Base-by-base conservation (phyloP, 2,113 vertebrate species). In the Stigmatopora argus region DNA sequence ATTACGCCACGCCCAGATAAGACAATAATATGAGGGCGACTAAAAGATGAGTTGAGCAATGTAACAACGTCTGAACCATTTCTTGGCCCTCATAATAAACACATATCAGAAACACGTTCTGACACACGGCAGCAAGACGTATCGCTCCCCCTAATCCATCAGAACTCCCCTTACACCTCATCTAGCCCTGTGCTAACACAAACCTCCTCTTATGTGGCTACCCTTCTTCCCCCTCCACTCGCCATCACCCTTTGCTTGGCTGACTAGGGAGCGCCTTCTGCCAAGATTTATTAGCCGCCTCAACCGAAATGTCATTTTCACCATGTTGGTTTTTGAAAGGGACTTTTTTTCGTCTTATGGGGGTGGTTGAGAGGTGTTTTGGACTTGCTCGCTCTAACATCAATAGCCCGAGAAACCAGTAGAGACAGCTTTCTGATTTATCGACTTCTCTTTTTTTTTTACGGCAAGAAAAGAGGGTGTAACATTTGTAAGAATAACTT, bases 271-370 rank as follows among this genome's bases (percentile, higher is more conserved):
- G 75, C 77, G 84, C 75, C 71, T 73, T 80, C 38, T 69, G 83
- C 84, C 78, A 71, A 79, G 82, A 90, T 88, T 89, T 90, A 90
- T 89, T 88, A 74, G 76, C 72, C 78, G 77, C 78, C 75, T 85
- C 66, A 77, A 86, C 85, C 84, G 70, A 85, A 82, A 86, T 86
- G 86, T 83, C 75, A 89, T 88, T 86, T 88, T 88, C 84, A 89
- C 83, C 79, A 77, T 88, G 84, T 86, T 89, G 80, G 79, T 75
- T 89, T 86, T 86, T 83, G 59, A 69, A 62, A 84, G 71, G 68
- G n/a, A 35, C 1, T 53, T 53, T 53, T 53, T 53, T 53, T 23
- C 11, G n/a, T 51, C 19, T 19, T 14, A 23, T 55, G 62, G 68
- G 65, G 61, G 17, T 65, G 73, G 85, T 83, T 71, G 67, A 53